phyloP scores from a whole-genome alignment of 2,888 invertebrate genomes.

The Chrysopilus asiliformis region DNA sequence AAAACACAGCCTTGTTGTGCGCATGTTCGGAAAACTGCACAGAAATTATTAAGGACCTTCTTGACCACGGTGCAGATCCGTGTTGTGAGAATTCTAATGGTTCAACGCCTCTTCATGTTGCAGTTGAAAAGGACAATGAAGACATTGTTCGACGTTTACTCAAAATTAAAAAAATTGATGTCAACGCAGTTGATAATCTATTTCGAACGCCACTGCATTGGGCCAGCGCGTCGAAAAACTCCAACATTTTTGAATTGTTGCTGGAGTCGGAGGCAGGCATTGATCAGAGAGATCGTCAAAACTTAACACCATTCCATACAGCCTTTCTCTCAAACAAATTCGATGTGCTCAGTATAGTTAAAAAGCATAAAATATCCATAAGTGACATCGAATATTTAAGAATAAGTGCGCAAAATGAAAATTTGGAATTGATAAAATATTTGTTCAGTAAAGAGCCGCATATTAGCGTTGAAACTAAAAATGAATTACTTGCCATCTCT shows the following conservation, averaged over 20 bases:
- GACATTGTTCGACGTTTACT: not conserved
- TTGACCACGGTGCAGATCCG: not conserved
- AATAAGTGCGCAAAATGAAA: no score
- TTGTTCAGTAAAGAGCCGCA: no score
- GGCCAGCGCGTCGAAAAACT: not conserved
- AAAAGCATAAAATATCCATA: no score
- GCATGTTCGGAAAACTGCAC: not conserved
- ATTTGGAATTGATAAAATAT: no score
- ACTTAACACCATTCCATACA: no score
- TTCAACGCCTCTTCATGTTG: slow-evolving; percentile 10
- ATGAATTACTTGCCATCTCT: no score
- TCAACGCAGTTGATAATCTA: not conserved
- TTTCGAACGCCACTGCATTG: not conserved
- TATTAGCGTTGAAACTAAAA: no score
- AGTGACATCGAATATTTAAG: no score
- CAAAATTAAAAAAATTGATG: not conserved
- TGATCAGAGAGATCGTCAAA: no score
- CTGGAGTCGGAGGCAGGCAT: no score
- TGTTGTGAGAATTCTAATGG: not conserved
- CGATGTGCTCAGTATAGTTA: no score
- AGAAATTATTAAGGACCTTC: not conserved
- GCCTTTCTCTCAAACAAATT: no score
- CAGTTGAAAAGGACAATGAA: slow-evolving; percentile 1
- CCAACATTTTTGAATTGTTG: not conserved
- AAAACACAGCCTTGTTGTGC: slow-evolving; percentile 1